These are phyloP conservation scores for Lacanobia oleracea DNA, from an alignment of 2,888 invertebrate genomes.

Conservation along the genomic window DNA sequence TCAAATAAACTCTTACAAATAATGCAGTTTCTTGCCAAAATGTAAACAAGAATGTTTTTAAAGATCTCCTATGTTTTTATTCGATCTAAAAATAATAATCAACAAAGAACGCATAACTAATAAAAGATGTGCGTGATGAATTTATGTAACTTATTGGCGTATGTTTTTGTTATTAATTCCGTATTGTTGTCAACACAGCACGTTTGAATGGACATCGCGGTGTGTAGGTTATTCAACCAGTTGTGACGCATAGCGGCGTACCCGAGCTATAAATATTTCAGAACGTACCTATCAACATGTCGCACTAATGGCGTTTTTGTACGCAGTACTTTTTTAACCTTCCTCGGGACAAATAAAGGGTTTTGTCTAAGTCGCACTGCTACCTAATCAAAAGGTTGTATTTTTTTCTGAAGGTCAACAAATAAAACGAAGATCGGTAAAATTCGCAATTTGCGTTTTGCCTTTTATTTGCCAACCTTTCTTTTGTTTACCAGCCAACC, in stretches of 20 bases:
- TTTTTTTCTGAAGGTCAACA: slow-evolving; percentile 38
- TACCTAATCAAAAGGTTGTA: slow-evolving; percentile 28
- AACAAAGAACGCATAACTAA: slow-evolving; percentile 29
- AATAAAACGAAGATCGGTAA: slow-evolving; percentile 40
- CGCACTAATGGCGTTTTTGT: slow-evolving; percentile 64
- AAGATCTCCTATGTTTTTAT: slow-evolving; percentile 26
- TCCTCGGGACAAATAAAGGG: slow-evolving; percentile 19
- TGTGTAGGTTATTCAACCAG: slow-evolving; percentile 83
- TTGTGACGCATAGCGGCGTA: slow-evolving; percentile 69
- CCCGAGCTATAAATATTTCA: slow-evolving; percentile 71
- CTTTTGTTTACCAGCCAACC: slow-evolving; percentile 43
- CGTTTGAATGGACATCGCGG: slow-evolving; percentile 51
- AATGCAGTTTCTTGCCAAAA: slow-evolving; percentile 48
- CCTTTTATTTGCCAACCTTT: slow-evolving; percentile 33
- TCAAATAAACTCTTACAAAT: slow-evolving; percentile 31
- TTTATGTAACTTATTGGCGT: slow-evolving; percentile 39
- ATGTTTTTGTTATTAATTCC: slow-evolving; percentile 47
- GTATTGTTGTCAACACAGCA: slow-evolving; percentile 58
- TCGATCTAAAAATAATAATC: slow-evolving; percentile 33
- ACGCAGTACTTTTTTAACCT: slow-evolving; percentile 29
- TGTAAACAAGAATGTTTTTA: slow-evolving; percentile 31
- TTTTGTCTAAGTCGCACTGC: slow-evolving; percentile 19
- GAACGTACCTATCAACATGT: slow-evolving; percentile 59
- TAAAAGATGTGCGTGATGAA: slow-evolving; percentile 1
- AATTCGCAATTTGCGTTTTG: slow-evolving; percentile 30